Evolutionary conservation across 1,140 invertebrate species (phyloP), one percentile per base, ranked within the genome.

Genomic region (Drosophila azteca): DNA sequence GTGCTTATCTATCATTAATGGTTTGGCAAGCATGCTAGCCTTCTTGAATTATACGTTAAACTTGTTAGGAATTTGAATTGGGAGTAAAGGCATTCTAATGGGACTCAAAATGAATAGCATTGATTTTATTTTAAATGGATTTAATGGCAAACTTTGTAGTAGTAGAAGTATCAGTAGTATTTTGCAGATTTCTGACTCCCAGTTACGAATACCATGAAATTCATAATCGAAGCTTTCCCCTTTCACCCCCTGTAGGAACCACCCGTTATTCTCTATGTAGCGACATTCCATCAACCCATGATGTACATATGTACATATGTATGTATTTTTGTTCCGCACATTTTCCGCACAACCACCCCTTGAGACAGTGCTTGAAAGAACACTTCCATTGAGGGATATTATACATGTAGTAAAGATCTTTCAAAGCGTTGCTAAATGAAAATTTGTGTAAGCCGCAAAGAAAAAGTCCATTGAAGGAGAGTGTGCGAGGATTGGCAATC

Each of bases 361-460:
- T 3, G 31, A 39, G n/a, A 24, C 22, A 3, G 6, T 43, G 24
- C 57, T 44, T 6, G 31, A 39, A 39, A 11, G 35, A 26, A 9
- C 31, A 35, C 24, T 54, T 53, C 67, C 53, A 46, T 58, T 64
- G 24, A 74, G 48, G 53, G 53, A 74, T 57, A 74, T 53, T 53
- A 52, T 35, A 74, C 17, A 20, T 20, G 17, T 58, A 58, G 71
- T 59, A 66, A 74, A 74, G 70, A 70, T 49, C 60, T 54, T 75
- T 66, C 71, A 66, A 66, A 59, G 71, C 71, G 26, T 49, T 52
- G 65, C 77, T 74, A 67, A 68, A 84, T 84, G 78, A 72, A 84
- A 87, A 79, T 70, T 81, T 77, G 77, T 71, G 67, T 85, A 67
- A 77, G 77, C 77, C 61, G 62, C 58, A 62, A 80, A 59, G 59